Conservation (phyloP, 2,113 vertebrate species). For the Strix aluco region DNA sequence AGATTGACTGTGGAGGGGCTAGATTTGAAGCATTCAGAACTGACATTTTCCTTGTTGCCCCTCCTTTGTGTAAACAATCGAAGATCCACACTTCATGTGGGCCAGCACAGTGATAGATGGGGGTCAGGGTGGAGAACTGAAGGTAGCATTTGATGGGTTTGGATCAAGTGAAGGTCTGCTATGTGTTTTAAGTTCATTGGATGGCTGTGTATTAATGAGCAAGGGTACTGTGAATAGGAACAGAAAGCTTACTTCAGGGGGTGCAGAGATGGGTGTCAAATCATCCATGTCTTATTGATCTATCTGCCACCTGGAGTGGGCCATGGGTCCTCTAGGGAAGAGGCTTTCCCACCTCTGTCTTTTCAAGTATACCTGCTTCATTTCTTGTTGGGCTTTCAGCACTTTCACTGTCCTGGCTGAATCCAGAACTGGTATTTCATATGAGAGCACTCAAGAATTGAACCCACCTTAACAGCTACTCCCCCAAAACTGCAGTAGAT, state of each 20-base stretch:
- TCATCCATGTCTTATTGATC: neutral
- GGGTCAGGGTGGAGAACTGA: neutral
- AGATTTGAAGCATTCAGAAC: neutral
- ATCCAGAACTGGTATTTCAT: neutral
- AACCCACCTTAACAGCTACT: neutral
- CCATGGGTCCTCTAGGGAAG: neutral
- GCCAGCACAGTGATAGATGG: neutral
- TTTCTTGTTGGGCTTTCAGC: neutral
- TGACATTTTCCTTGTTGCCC: neutral
- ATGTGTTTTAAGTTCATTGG: neutral
- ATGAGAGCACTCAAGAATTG: neutral
- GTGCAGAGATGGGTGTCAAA: neutral
- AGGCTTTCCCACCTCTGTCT: neutral
- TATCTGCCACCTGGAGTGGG: neutral
- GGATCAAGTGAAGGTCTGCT: neutral
- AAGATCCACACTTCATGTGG: neutral
- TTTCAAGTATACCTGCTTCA: neutral
- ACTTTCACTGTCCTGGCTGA: neutral
- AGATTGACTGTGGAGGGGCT: neutral
- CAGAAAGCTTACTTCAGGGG: neutral
- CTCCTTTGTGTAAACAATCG: neutral
- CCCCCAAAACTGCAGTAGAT: neutral
- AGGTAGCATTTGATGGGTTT: neutral
- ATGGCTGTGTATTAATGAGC: neutral
- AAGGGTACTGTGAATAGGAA: neutral